Evolutionary conservation across 2,797 vertebrate species (phyloP).

Genomic region (Pangasius djambal): DNA sequence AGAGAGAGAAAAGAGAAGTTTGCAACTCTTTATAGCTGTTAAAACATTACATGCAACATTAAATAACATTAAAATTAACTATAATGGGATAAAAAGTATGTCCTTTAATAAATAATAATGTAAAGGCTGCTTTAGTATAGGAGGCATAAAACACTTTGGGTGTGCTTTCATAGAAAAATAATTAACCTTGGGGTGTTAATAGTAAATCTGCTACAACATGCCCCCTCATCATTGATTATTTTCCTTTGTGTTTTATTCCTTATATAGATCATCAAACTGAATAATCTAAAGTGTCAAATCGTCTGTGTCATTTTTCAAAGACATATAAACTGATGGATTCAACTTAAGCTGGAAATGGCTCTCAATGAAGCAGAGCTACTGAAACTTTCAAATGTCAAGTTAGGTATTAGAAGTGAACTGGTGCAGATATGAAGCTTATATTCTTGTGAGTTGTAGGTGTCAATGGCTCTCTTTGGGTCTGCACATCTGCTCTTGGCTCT

Average conservation of each 20-base stretch:
- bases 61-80: neutral
- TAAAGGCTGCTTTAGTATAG: neutral
- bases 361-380: neutral
- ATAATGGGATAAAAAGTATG: neutral
- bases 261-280: neutral
- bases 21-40: neutral
- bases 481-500: conserved; percentile 47
- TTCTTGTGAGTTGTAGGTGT: conserved; percentile 12
- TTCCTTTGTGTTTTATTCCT: neutral
- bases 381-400: neutral
- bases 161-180: neutral
- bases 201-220: neutral
- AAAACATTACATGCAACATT: neutral
- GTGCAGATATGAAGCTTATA: conserved; percentile 27
- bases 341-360: neutral
- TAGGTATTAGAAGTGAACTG: neutral
- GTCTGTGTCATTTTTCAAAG: neutral
- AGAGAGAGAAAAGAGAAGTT: neutral
- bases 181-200: neutral
- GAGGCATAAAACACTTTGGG: neutral
- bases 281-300: neutral
- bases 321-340: neutral
- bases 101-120: neutral
- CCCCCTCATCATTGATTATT: neutral
- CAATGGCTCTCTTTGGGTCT: conserved; percentile 31